Conservation (phyloP, 2,113 vertebrate genomes). For the Chaenocephalus aceratus region DNA sequence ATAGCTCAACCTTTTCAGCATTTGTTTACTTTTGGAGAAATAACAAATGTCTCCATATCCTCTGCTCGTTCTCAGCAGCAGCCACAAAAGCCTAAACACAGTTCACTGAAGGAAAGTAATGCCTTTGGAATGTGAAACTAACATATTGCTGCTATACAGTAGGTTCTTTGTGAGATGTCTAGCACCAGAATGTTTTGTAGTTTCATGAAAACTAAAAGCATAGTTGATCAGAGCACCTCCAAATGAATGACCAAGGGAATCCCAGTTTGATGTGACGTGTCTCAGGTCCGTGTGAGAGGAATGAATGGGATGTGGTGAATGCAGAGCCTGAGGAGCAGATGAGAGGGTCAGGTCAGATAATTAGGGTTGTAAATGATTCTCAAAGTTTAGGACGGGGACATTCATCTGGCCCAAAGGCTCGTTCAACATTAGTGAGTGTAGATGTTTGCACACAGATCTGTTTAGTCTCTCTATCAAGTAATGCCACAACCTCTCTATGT, state of each 20-base stretch:
- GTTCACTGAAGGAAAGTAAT: too few relatives aligned
- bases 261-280: slow-evolving; percentile 4
- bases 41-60: not conserved
- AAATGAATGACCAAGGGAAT: not conserved
- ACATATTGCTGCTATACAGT: too few relatives aligned
- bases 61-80: not conserved
- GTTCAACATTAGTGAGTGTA: not conserved
- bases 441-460: not conserved
- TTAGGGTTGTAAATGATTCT: slow-evolving; percentile 49
- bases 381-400: slow-evolving; percentile 12
- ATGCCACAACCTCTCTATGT: not conserved
- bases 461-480: not conserved
- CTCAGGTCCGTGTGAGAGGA: slow-evolving; percentile 32
- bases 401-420: slow-evolving; percentile 13
- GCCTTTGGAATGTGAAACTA: not conserved
- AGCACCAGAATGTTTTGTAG: not conserved
- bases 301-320: slow-evolving; percentile 56
- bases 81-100: not conserved
- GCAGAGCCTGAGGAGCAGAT: slow-evolving; percentile 25
- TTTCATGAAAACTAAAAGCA: not conserved
- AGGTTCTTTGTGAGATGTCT: too few relatives aligned
- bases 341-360: slow-evolving; percentile 45
- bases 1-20: not conserved
- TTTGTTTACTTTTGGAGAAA: not conserved
- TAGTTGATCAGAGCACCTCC: not conserved